Percentiles rank a stretch among this genome's conserved stretches.
Conservation (phyloP, 92 coral and sea anemone species). For the Palythoa caribaeorum region DNA sequence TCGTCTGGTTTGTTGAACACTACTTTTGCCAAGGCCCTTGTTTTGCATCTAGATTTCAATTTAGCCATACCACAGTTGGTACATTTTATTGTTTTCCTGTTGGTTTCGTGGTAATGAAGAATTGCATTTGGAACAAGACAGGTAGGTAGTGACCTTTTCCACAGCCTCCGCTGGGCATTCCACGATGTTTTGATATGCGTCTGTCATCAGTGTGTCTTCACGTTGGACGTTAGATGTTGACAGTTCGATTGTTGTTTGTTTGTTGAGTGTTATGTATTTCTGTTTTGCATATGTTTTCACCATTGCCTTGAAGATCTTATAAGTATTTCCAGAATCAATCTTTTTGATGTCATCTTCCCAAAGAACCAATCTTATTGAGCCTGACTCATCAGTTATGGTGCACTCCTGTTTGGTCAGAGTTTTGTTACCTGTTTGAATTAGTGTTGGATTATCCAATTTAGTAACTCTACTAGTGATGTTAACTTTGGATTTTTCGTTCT, state of each 20-base stretch:
- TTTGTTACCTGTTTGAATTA: slow-evolving; percentile 43
- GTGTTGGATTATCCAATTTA: slow-evolving; percentile 42
- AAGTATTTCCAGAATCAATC: slow-evolving; percentile 43
- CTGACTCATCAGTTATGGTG: slow-evolving; percentile 45
- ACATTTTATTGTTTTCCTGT: slow-evolving; percentile 37
- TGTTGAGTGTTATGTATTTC: slow-evolving; percentile 41
- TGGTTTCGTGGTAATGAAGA: slow-evolving; percentile 37
- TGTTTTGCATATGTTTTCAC: slow-evolving; percentile 39
- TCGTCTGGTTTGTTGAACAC: slow-evolving; percentile 36
- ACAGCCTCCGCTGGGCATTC: slow-evolving; percentile 42
- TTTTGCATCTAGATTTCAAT: slow-evolving; percentile 33
- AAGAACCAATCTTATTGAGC: slow-evolving; percentile 49
- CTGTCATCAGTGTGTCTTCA: slow-evolving; percentile 37
- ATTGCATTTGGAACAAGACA: slow-evolving; percentile 47
- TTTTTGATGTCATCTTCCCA: slow-evolving; percentile 39
- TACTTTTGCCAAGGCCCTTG: slow-evolving; percentile 33
- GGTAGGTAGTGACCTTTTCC: slow-evolving; percentile 44
- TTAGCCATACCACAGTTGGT: slow-evolving; percentile 38
- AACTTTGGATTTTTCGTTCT: slow-evolving; percentile 43
- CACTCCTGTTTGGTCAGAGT: slow-evolving; percentile 44
- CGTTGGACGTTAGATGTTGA: slow-evolving; percentile 51
- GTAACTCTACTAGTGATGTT: slow-evolving; percentile 43
- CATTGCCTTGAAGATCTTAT: slow-evolving; percentile 46
- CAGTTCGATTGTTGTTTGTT: slow-evolving; percentile 46
- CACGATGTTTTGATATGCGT: slow-evolving; percentile 35